Evolutionary conservation across 2,797 vertebrate species (phyloP), one percentile per base, ranked within the genome.

Genomic region (Sphenodon punctatus): DNA sequence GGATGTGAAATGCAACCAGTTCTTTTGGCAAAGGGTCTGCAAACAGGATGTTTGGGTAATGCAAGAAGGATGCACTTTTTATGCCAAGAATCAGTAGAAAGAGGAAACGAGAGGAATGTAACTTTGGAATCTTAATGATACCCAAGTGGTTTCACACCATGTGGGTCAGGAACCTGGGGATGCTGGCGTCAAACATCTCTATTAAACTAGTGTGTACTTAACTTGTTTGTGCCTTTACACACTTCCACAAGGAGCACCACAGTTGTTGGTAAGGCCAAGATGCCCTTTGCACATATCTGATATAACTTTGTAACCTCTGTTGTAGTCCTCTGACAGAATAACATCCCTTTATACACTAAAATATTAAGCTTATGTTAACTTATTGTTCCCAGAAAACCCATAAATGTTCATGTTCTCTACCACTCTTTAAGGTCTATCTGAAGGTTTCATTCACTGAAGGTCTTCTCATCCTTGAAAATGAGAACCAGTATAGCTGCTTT

Each of bases 1-100:
- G 78, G 36, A 66, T 25, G 64, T 6, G 45, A 81, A 34, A 32
- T 0, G 49, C 38, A 64, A 66, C 78, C 3, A 80, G 82, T 75
- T 68, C 2, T 55, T 9, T 58, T 78, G 88, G 75, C 83, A 86
- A 1, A 16, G 25, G 0, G 41, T 70, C 64, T 5, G 45, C 76
- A 67, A 73, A 86, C 90, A 88, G 90, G 88, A 86, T 86, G 73
- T 22, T 1, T 0, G 16, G 19, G 6, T 89, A 89, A 88, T 86
- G 78, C 69, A 0, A 82, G 86, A 67, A 73, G 83, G 86, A 88
- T 86, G 80, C 32, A 34, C n/a, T 2, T 59, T 25, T 56, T 66
- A 73, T 67, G 61, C 72, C 66, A 19, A 5, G 7, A 60, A 25
- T 0, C 5, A 64, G 72, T 48, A 42, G 59, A 60, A 49, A 61